Conservation (phyloP, 2,113 vertebrate species). For the Phylloscopus trochiloides region DNA sequence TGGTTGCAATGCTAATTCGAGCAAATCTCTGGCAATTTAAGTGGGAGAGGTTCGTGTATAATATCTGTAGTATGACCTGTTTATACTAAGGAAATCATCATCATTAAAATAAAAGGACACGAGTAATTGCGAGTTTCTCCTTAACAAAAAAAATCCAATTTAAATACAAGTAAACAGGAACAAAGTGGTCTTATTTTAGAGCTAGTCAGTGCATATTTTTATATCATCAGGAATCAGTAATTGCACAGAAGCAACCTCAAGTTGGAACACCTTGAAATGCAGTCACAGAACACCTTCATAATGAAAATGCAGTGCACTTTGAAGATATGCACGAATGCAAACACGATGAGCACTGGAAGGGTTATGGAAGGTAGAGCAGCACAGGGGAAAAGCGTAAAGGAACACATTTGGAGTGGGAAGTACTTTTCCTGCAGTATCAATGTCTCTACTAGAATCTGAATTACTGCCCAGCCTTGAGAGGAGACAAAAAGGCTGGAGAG, state of each 20-base stretch:
- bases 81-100: not conserved
- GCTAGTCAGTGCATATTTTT: not conserved
- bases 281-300: not conserved
- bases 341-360: not conserved
- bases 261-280: not conserved
- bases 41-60: not conserved
- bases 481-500: not conserved
- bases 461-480: not conserved
- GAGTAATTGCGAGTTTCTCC: not conserved
- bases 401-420: not conserved
- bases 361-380: not conserved
- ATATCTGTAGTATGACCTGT: not conserved
- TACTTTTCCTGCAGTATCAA: not conserved
- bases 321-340: not conserved
- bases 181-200: not conserved
- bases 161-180: not conserved
- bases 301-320: not conserved
- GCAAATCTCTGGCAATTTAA: not conserved
- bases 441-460: not conserved
- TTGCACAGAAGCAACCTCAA: not conserved
- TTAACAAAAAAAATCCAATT: not conserved
- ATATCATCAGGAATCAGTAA: not conserved
- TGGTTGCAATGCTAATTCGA: not conserved
- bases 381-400: not conserved
- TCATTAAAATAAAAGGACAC: not conserved